Percentiles rank a stretch among this genome's conserved stretches.
These are phyloP conservation scores for Drosophila tani DNA, from an alignment of 1,140 invertebrate species.

Conservation along the genomic window DNA sequence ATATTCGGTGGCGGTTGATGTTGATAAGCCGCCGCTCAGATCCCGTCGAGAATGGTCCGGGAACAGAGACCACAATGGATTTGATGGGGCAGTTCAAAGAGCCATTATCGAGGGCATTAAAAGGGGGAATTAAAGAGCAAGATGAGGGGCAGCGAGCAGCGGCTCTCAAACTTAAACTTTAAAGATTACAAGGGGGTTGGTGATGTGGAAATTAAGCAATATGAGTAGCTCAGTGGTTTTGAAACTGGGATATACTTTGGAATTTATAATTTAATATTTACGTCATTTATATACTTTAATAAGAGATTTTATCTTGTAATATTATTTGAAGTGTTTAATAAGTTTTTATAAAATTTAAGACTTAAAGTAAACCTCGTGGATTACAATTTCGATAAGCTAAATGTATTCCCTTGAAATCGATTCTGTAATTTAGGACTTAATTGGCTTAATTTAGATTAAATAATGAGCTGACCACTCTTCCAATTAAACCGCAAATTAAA, in stretches of 20 bases:
- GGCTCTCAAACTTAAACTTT: conserved; percentile 21
- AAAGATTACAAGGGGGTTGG: background rate
- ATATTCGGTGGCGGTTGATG: conserved; percentile 45
- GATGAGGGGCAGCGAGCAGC: background rate
- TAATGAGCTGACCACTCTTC: conserved; percentile 2
- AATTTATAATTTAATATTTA: background rate
- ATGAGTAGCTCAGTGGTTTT: background rate
- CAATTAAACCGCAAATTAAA: conserved; percentile 13
- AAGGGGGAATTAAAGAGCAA: conserved; percentile 20
- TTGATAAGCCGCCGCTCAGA: conserved; percentile 45
- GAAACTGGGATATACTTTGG: background rate
- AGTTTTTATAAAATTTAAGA: background rate
- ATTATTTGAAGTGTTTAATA: background rate
- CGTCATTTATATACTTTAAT: too few relatives aligned
- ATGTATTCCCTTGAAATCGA: conserved; percentile 1
- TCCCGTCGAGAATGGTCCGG: conserved; percentile 20
- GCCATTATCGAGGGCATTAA: conserved; percentile 52
- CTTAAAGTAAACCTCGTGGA: background rate
- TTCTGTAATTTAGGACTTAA: conserved; percentile 1
- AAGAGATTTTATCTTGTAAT: too few relatives aligned
- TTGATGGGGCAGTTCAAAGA: conserved; percentile 33
- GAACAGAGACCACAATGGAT: conserved; percentile 19
- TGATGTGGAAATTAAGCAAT: background rate
- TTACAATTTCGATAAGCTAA: background rate
- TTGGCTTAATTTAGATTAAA: conserved; percentile 5